Conservation (phyloP, 2,797 vertebrate species). For the Girardinus metallicus region DNA sequence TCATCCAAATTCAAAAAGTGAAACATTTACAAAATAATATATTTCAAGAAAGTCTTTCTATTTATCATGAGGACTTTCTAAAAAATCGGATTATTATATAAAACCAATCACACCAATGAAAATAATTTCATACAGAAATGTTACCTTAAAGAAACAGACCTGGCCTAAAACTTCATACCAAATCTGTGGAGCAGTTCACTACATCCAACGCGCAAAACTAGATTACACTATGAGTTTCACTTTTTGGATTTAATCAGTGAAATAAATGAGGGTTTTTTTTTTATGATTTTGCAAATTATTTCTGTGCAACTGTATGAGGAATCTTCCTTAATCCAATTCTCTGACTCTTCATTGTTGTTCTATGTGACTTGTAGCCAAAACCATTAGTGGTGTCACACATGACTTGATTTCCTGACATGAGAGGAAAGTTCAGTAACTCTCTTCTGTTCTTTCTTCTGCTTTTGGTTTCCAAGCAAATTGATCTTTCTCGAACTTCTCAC, state of each 20-base stretch:
- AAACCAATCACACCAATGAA: no score
- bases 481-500: not conserved
- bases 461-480: not conserved
- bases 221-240: not conserved
- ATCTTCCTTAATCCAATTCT: not conserved
- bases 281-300: not conserved
- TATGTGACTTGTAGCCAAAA: slow-evolving; percentile 9
- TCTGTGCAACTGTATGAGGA: not conserved
- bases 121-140: no score
- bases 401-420: slow-evolving; percentile 34
- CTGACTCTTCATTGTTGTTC: not conserved
- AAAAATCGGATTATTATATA: no score
- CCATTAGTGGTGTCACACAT: slow-evolving; percentile 11
- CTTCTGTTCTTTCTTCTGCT: not conserved
- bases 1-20: no score
- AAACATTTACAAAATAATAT: no score
- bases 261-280: not conserved
- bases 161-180: not conserved
- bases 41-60: no score
- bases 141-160: not conserved
- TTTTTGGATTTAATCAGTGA: not conserved
- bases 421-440: not conserved
- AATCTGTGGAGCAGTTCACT: not conserved
- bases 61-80: no score
- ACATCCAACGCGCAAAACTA: not conserved